Evolutionary conservation across 2,888 invertebrate genomes (phyloP).

Genomic region (Aradus depressus): DNA sequence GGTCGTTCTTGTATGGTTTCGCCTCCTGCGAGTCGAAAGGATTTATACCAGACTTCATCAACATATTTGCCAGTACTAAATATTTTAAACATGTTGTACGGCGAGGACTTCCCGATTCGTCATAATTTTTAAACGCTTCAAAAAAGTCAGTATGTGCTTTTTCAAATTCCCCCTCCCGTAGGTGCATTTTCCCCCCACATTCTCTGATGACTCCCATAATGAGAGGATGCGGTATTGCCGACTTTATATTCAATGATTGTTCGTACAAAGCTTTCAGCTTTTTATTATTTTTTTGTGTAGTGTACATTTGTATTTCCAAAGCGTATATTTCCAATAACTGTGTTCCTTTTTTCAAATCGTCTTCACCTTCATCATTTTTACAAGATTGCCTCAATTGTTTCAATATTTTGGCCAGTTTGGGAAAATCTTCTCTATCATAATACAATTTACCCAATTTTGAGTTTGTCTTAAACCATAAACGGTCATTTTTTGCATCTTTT

Average conservation of each 20-base stretch:
- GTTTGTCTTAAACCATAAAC: conserved; percentile 99
- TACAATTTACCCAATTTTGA: conserved; percentile 97
- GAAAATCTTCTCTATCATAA: conserved; percentile 90
- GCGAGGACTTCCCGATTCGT: conserved; percentile 94
- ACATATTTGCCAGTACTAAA: conserved; percentile 94
- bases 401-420: conserved; percentile 87
- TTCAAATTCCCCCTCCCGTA: conserved; percentile 96
- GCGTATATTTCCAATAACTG: conserved; percentile 97
- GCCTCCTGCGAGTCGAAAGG: conserved; percentile 99
- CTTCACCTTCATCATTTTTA: conserved; percentile 96
- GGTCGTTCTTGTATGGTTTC: conserved; percentile 98
- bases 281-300: conserved; percentile 98
- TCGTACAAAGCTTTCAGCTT: conserved; percentile 93
- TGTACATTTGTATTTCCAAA: conserved; percentile 99
- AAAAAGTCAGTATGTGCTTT: conserved; percentile 99
- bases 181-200: conserved; percentile 99
- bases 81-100: conserved; percentile 96
- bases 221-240: conserved; percentile 98
- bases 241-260: conserved; percentile 95
- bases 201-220: conserved; percentile 99
- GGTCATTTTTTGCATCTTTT: conserved; percentile 96
- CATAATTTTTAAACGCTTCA: conserved; percentile 98
- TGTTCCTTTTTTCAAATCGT: conserved; percentile 86
- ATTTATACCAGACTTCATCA: conserved; percentile 99
- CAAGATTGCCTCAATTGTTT: conserved; percentile 96